Evolutionary conservation across 2,888 invertebrate species (phyloP), one percentile per base, ranked within the genome.

Genomic region (Marasmarcha lunaedactyla): DNA sequence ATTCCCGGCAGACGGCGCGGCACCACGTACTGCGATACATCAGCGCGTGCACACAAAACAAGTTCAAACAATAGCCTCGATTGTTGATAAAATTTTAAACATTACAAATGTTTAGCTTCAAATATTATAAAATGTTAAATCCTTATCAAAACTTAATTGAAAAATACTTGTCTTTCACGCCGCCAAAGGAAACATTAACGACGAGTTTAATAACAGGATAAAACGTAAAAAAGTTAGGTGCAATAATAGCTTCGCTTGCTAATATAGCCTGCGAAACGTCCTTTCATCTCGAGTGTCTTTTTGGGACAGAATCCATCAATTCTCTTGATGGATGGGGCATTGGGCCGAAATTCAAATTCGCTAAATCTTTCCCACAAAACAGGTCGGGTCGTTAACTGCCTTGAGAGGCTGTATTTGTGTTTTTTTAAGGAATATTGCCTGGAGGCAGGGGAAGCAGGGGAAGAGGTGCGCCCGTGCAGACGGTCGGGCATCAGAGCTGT

Each of bases 341-440:
- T 64, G 68, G 63, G 59, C 56, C 78, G 74, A 76, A 77, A 78
- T 78, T 81, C 77, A 81, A 83, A 83, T 83, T 81, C 76, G 81
- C 81, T 77, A 81, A 81, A 78, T 77, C 79, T 81, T 30, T 81
- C 81, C 77, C 81, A 81, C 77, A 71, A 70, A 77, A 78, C 74
- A 67, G 72, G 71, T 71, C 71, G 68, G 64, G 66, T 81, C 77
- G 78, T 81, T 79, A 79, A 78, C 78, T 20, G 7, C 20, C 20
- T 3, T 7, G 20, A 70, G 52, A 51, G 46, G 53, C 52, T 43
- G 46, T 65, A 59, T 58, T 47, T 61, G 52, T 59, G 60, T 72
- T 71, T 56, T 72, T 62, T 65, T 20, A 20, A 7, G 20, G 20
- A 20, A 3, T 5, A 5, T 20, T 20, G 20, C 20, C 20, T 20